phyloP scores from a whole-genome alignment of 2,888 invertebrate genomes.

The Ferrisia virgata region DNA sequence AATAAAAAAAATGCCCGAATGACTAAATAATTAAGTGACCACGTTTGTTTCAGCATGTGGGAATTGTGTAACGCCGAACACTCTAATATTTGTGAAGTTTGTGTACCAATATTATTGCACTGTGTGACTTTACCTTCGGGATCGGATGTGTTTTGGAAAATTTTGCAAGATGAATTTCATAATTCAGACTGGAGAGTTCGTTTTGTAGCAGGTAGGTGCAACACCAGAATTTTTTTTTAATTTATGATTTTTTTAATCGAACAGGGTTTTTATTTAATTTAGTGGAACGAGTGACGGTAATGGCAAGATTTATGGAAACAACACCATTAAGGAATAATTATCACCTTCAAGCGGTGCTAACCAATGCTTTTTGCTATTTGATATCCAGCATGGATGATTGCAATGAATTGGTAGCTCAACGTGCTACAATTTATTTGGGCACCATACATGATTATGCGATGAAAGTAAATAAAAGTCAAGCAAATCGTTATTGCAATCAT shows the following conservation, averaged over 20 bases:
- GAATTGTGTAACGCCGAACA: constrained; percentile 85
- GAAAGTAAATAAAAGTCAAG: constrained; percentile 59
- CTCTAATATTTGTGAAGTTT: constrained; percentile 89
- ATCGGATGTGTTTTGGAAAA: constrained; percentile 90
- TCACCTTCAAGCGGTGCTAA: constrained; percentile 84
- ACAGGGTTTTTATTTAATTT: constrained; percentile 45
- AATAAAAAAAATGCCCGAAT: not conserved
- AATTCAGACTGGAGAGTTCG: constrained; percentile 82
- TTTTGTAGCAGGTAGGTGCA: constrained; percentile 72
- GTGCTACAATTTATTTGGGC: constrained; percentile 86
- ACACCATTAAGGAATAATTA: constrained; percentile 79
- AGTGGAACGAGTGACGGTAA: constrained; percentile 90
- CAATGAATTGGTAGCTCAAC: constrained; percentile 91
- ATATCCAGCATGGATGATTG: constrained; percentile 95
- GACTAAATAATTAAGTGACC: not conserved
- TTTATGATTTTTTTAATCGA: not conserved
- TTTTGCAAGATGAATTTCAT: constrained; percentile 93
- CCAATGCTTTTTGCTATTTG: constrained; percentile 94
- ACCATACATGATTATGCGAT: constrained; percentile 88
- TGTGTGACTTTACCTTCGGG: constrained; percentile 92
- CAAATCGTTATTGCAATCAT: not conserved
- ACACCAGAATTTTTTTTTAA: not conserved
- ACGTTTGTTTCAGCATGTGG: constrained; percentile 71
- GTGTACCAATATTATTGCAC: constrained; percentile 88
- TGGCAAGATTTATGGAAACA: constrained; percentile 89